phyloP scores from a whole-genome alignment of 2,797 vertebrate species.

The Sphenopsis melanotis region DNA sequence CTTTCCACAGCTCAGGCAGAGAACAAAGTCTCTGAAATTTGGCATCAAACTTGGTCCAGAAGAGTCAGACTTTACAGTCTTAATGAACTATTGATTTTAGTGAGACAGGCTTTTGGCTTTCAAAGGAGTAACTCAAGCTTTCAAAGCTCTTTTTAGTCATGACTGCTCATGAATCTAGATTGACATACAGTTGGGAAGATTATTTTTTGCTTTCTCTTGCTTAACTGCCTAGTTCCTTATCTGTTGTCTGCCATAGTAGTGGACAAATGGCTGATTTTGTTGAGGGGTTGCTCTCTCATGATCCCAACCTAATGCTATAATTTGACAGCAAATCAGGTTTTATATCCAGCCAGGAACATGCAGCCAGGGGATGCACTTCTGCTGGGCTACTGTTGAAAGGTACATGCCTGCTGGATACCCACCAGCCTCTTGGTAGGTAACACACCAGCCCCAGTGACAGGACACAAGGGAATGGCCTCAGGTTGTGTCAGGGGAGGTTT shows the following conservation, averaged over 20 bases:
- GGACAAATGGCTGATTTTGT: conserved; percentile 24
- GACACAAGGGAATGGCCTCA: background rate
- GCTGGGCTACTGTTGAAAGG: background rate
- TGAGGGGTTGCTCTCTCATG: background rate
- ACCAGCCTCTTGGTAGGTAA: background rate
- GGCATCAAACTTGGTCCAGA: conserved; percentile 1
- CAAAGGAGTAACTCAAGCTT: conserved; percentile 60
- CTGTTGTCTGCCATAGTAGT: background rate
- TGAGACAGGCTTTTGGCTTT: conserved; percentile 18
- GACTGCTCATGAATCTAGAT: background rate
- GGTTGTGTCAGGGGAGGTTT: background rate
- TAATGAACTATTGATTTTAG: conserved; percentile 62
- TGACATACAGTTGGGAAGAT: background rate
- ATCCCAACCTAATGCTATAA: background rate
- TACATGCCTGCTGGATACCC: background rate
- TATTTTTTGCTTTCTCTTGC: conserved; percentile 36
- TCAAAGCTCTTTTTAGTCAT: conserved; percentile 34
- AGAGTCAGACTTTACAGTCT: conserved; percentile 10
- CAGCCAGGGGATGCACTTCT: background rate
- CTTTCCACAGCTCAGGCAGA: background rate
- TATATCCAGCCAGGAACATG: background rate
- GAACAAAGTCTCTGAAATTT: conserved; percentile 27
- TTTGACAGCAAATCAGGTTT: background rate
- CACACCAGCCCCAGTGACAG: background rate
- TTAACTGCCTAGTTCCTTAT: conserved; percentile 16